Base-by-base conservation (phyloP, 92 coral and sea anemone genomes). In the Heliopora coerulea region DNA sequence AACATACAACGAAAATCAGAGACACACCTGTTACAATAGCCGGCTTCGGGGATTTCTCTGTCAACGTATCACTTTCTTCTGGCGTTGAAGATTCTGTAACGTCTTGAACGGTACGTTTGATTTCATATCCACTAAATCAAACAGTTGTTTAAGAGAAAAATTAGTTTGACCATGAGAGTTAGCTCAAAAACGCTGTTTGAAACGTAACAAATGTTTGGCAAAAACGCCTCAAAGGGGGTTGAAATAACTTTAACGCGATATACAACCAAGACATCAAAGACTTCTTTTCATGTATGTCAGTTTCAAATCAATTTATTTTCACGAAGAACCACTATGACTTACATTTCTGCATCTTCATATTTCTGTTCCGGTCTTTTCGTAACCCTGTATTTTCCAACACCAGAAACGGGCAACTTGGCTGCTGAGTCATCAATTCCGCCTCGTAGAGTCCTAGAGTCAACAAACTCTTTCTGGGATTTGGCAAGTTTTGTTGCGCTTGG, bases 51-150 rank as follows among this genome's bases (percentile, higher is more conserved):
- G 49, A 42, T 32, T 23, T 12, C 29, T n/a, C 13, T 8, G n/a
- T 11, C 35, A 11, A 44, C 42, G 40, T 14, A 25, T 31, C 59
- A 27, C 27, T 15, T 15, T 10, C 34, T 4, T 33, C 59, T 27
- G 74, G 58, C 15, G 40, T 21, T 11, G 27, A 39, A 41, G 39
- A 26, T 49, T 67, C 74, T 1, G 52, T 26, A 25, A 26, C 41
- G 4, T 65, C 72, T 65, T 40, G 52, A 1, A 32, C 1, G 11
- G 3, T 9, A 19, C 27, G 50, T 24, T 39, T 40, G 3, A 65
- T 65, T 23, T 65, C 72, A 2, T 7, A 39, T 5, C 40, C 72
- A 20, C 72, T 65, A 20, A 65, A 65, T 33, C 7, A 42, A n/a
- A 32, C 31, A 41, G 27, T n/a, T n/a, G n/a, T n/a, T n/a, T n/a